Evolutionary conservation across 2,797 vertebrate genomes (phyloP), one percentile per base, ranked within the genome.

Genomic region (Molossus alvarezi): DNA sequence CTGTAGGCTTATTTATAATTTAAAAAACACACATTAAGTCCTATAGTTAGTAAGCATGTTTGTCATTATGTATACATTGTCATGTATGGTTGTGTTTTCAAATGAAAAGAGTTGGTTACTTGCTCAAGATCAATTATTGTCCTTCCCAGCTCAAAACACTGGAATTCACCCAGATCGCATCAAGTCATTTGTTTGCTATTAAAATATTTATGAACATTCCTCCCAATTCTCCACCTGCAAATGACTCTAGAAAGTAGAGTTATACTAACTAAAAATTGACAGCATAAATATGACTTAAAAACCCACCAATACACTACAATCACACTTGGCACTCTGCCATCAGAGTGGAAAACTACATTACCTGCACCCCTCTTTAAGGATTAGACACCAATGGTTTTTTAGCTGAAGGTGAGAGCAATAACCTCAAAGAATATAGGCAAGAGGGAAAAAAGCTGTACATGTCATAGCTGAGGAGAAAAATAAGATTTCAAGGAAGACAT

Each of bases 131-230:
- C 3, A 45, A 12, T 92, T 67, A 27, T 21, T 71, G 64, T 85
- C 13, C 9, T 67, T 84, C 41, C 48, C 27, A 71, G 55, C n/a
- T 88, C 87, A 93, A 79, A 90, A 88, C 60, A 37, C 15, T 80
- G 23, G 60, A 80, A 88, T 85, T 88, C 25, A 62, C 29, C n/a
- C 65, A 94, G 53, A 90, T 13, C 60, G 86, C 9, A 90, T 53
- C 23, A 93, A 90, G 18, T 37, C 17, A 81, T 94, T 89, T 65
- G 53, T 75, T 88, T 87, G 57, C n/a, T 92, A 27, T 64, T 95
- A 53, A 92, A 90, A 88, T 84, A 88, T 82, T 77, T 77, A 65
- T 73, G 20, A 53, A 88, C 23, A 51, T 79, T 73, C 17, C 27
- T 79, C 21, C 10, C 41, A 76, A 81, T 18, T 27, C 20, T 11